Base-by-base conservation (phyloP, 2,113 vertebrate genomes). In the Prunella fulvescens region DNA sequence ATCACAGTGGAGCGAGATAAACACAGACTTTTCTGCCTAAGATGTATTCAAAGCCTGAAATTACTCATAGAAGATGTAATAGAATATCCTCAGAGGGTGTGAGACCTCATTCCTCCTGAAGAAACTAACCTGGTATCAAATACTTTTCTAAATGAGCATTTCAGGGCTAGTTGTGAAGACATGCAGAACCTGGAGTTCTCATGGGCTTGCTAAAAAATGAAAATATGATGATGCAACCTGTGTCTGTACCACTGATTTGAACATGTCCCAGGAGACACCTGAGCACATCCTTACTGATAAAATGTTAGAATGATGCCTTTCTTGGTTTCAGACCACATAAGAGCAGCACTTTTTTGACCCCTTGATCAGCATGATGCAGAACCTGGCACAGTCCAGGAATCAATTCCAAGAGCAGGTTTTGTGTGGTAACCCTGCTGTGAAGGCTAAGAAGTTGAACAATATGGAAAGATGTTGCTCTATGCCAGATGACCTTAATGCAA, bases 121-220 rank as follows among this genome's bases (percentile, higher is more conserved):
- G 24, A 81, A 8, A 37, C 19, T 60, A 19, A 40, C 2, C 9
- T 64, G 35, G 8, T 44, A 31, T 5, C 9, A 76, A 65, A 35
- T 16, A 5, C 7, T 4, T 86, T 83, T 44, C 18, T 39, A 56
- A 88, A 62, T 45, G 0, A n/a, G 3, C 7, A 11, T 1, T 1
- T 57, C 6, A 1, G 9, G 9, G 5, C 9, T 33, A 20, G 2
- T 19, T 62, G 5, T 74, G 48, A 33, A 57, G 20, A 54, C 4
- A 13, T 0, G 0, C 2, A 23, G 25, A 88, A 83, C 2, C 9
- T 47, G 20, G 6, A n/a, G 3, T 14, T 48, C 66, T 51, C 37
- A 15, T 19, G 8, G 26, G 1, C 37, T 65, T 65, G 3, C 6
- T 62, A 9, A 3, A 17, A 3, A 3, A 8, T 66, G 2, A 67